Percentiles rank a stretch among this genome's conserved stretches.
phyloP scores from a whole-genome alignment of 2,113 vertebrate species.

The Platycercus adscitus region DNA sequence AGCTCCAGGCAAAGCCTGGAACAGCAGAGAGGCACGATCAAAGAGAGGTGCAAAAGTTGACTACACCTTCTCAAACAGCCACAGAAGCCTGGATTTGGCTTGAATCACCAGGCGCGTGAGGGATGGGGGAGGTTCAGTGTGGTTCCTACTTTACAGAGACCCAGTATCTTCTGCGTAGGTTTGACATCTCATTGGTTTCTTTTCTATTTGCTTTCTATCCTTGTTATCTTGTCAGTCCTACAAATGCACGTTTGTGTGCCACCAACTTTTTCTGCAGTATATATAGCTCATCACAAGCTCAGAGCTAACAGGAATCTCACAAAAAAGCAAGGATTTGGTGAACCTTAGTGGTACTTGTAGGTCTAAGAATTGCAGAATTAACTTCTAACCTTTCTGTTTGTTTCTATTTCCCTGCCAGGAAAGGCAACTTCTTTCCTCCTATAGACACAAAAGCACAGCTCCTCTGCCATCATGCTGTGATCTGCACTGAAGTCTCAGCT shows the following conservation, averaged over 20 bases:
- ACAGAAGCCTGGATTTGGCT: background rate
- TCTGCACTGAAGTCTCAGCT: background rate
- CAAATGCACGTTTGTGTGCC: background rate
- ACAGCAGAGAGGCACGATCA: background rate
- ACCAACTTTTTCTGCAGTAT: background rate
- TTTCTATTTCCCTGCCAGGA: background rate
- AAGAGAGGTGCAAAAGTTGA: background rate
- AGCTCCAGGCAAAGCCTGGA: background rate
- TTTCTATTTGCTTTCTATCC: background rate
- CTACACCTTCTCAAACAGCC: background rate
- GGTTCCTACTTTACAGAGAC: background rate
- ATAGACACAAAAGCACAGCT: constrained; percentile 3
- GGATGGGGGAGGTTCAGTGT: background rate
- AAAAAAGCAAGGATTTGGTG: background rate
- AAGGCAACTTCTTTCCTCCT: background rate
- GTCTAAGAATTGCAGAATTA: background rate
- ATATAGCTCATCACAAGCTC: background rate
- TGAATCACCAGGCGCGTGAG: background rate
- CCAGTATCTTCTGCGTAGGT: background rate
- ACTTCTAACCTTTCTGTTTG: background rate
- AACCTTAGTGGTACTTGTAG: background rate
- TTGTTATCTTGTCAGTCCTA: background rate
- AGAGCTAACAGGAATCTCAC: background rate
- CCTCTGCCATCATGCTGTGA: background rate
- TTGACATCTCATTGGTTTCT: background rate